Evolutionary conservation across 2,888 invertebrate species (phyloP), one percentile per base, ranked within the genome.

Genomic region (Polyploca ridens): DNA sequence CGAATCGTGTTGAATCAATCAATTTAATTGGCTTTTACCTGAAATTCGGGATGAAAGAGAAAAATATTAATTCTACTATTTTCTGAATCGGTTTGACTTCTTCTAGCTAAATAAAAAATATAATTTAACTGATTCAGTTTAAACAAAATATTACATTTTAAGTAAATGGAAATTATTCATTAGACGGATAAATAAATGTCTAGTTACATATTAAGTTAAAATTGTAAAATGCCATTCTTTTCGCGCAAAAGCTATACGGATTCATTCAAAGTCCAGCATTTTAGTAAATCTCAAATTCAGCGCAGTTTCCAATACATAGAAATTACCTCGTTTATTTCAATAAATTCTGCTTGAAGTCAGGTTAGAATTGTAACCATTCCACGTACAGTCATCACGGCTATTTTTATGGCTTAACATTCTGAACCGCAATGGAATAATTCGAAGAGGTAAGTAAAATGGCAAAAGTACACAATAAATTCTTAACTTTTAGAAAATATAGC

Each of bases 1-100:
- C 82, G 79, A 81, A 76, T 83, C 79, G 81, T 74, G 75, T 80
- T 74, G 81, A 78, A 86, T 84, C 86, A 86, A 88, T 90, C 83
- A 85, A 78, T 82, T 84, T 84, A 85, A 90, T 87, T 88, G 88
- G 76, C n/a, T 54, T 19, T n/a, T 54, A 16, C 6, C 49, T 16
- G 49, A 49, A 54, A 54, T 19, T 19, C 3, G n/a, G 19, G 19
- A 16, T 49, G 16, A 49, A 46, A 46, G 14, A 14, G 14, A 46
- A 14, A 46, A 46, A 46, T 46, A 46, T 46, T 49, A 7, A 16
- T 49, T 16, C 5, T 49, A 19, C 8, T 19, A 54, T 54, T 54
- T 19, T 19, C 10, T 54, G 54, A 19, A 16, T 7, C 3, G 2
- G 10, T 10, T 54, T 54, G 19, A 54, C 19, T 54, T 49, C 46